These are phyloP conservation scores for Hydractinia symbiolongicarpus DNA, from an alignment of 30 jellyfish, hydroid and myxozoan species.

Conservation along the genomic window DNA sequence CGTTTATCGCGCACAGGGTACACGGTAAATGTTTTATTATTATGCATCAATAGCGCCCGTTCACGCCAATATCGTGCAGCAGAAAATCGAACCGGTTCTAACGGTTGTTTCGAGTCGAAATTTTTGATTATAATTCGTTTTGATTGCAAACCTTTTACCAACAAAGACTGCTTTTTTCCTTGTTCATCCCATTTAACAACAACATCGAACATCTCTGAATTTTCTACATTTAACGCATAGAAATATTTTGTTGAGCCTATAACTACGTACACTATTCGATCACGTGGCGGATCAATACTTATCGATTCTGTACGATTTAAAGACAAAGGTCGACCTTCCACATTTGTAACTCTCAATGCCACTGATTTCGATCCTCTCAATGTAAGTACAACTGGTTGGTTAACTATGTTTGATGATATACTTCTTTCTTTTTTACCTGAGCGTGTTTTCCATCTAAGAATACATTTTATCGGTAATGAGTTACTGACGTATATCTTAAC, in stretches of 20 bases:
- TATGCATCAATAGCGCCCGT: not conserved
- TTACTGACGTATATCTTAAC: not conserved
- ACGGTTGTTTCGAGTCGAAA: not conserved
- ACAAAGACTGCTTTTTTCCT: not conserved
- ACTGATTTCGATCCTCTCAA: no score
- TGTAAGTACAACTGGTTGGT: no score
- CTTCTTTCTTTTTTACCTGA: no score
- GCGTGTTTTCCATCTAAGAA: not conserved
- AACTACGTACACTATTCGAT: not conserved
- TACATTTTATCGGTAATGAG: not conserved
- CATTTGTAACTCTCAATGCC: not conserved
- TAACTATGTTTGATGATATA: no score
- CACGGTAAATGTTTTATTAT: slow-evolving; percentile 4
- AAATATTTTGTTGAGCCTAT: not conserved
- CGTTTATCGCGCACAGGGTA: not conserved
- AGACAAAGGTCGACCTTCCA: not conserved
- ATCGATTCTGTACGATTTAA: not conserved
- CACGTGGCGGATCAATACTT: slow-evolving; percentile 1
- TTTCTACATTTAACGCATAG: not conserved
- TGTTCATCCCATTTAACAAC: not conserved
- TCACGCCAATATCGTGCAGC: slow-evolving; percentile 7
- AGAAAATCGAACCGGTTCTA: not conserved
- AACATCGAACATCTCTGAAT: not conserved
- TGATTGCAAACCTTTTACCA: not conserved
- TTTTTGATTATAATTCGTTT: not conserved